phyloP scores from a whole-genome alignment of 2,797 vertebrate genomes.

The Linurgus olivaceus region DNA sequence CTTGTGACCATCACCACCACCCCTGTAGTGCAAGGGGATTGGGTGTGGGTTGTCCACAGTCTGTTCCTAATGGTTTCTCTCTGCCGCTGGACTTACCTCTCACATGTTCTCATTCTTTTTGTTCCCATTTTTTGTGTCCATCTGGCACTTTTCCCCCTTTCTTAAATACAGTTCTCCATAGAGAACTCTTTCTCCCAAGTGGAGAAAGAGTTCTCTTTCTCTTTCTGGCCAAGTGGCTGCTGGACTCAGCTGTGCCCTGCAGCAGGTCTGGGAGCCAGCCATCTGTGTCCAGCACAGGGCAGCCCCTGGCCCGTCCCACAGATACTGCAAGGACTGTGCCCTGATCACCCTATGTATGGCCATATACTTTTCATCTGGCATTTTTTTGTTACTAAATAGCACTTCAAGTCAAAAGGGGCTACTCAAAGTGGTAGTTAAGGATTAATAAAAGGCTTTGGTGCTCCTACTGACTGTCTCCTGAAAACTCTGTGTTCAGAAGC shows the following conservation, averaged over 20 bases:
- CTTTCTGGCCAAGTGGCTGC: background rate
- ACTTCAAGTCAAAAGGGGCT: background rate
- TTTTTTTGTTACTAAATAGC: background rate
- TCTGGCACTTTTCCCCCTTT: background rate
- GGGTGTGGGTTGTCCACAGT: background rate
- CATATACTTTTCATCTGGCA: background rate
- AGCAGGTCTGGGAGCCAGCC: background rate
- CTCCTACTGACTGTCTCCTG: background rate
- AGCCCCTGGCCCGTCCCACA: background rate
- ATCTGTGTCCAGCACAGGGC: rapidly evolving
- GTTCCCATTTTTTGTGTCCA: background rate
- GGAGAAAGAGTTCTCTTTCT: too few relatives aligned
- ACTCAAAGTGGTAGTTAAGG: background rate
- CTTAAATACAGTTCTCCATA: background rate
- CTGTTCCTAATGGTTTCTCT: background rate
- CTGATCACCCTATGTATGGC: background rate
- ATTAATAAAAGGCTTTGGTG: background rate
- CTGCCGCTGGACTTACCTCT: background rate
- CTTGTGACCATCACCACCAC: background rate
- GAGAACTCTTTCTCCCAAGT: too few relatives aligned
- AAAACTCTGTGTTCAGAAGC: background rate
- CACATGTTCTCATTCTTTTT: background rate
- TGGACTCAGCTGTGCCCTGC: background rate
- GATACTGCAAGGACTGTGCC: background rate
- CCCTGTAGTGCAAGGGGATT: background rate